Percentiles rank a stretch among this genome's conserved stretches.
Conservation (phyloP, 2,888 invertebrate genomes). For the Tipula lateralis region DNA sequence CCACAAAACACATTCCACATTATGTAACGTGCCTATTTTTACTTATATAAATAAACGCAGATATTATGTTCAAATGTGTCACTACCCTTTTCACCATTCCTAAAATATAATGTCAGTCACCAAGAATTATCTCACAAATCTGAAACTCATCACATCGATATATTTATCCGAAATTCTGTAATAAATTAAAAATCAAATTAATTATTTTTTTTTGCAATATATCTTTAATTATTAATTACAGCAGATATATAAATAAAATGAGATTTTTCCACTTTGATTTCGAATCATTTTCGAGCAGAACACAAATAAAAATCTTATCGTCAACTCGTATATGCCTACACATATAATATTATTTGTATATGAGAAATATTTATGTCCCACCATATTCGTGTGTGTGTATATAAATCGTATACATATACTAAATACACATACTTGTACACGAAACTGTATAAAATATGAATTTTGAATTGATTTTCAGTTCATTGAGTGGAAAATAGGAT, state of each 20-base stretch:
- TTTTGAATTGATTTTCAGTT: constrained; percentile 24
- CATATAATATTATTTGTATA: neutral
- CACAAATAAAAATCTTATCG: neutral
- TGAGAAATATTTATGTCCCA: neutral
- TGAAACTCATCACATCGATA: neutral
- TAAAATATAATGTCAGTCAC: neutral
- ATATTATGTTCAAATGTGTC: no score
- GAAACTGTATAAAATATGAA: neutral
- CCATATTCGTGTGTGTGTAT: neutral
- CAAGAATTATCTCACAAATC: neutral
- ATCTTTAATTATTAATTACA: constrained; percentile 11
- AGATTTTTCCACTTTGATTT: neutral
- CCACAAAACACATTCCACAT: neutral
- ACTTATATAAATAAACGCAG: no score
- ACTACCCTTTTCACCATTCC: neutral
- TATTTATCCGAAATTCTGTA: neutral
- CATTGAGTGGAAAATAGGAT: constrained; percentile 14
- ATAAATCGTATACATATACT: neutral
- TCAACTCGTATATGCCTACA: neutral
- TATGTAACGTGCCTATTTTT: no score
- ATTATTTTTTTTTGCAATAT: neutral
- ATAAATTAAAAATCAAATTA: neutral
- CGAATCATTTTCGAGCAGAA: neutral
- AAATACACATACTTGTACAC: neutral
- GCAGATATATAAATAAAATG: neutral